phyloP scores from a whole-genome alignment of 2,888 invertebrate species.

The Tyria jacobaeae region DNA sequence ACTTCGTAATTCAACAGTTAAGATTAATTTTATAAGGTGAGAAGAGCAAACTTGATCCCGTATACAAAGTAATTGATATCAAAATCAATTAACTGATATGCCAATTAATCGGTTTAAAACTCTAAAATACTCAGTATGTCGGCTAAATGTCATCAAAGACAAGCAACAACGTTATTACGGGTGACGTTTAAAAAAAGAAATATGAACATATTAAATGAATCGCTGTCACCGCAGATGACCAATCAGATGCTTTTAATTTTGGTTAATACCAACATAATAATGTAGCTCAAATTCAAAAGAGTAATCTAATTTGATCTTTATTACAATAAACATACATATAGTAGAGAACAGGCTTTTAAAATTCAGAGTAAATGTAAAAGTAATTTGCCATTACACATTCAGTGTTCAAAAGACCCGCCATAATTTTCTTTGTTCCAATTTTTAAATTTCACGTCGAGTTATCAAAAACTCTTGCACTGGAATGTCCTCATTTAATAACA shows the following conservation, averaged over 20 bases:
- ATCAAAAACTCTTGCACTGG: slow-evolving; percentile 40
- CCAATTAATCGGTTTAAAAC: slow-evolving; percentile 33
- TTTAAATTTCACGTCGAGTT: slow-evolving; percentile 37
- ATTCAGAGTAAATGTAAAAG: slow-evolving; percentile 7
- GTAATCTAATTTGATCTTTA: slow-evolving; percentile 18
- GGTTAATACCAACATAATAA: slow-evolving; percentile 1
- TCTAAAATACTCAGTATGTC: slow-evolving; percentile 29
- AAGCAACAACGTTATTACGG: slow-evolving; percentile 44
- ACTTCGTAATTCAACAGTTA: too few relatives aligned
- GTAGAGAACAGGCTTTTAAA: neutral
- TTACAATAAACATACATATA: neutral
- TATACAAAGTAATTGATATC: slow-evolving; percentile 29
- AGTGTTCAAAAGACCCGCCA: slow-evolving; percentile 45
- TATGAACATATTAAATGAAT: slow-evolving; percentile 37
- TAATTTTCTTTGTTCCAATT: slow-evolving; percentile 47
- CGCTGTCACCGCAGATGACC: slow-evolving; percentile 46
- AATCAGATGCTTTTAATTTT: slow-evolving; percentile 45
- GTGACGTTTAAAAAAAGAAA: slow-evolving; percentile 32
- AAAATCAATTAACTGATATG: slow-evolving; percentile 32
- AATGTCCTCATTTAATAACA: slow-evolving; percentile 35
- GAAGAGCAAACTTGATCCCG: neutral
- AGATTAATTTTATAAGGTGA: neutral
- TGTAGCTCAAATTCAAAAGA: slow-evolving; percentile 6
- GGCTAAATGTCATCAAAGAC: slow-evolving; percentile 36
- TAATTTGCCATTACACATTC: slow-evolving; percentile 22